Percentiles rank a stretch among this genome's conserved stretches.
These are phyloP conservation scores for Sphecodes monilicornis DNA, from an alignment of 2,888 invertebrate genomes.

Conservation along the genomic window DNA sequence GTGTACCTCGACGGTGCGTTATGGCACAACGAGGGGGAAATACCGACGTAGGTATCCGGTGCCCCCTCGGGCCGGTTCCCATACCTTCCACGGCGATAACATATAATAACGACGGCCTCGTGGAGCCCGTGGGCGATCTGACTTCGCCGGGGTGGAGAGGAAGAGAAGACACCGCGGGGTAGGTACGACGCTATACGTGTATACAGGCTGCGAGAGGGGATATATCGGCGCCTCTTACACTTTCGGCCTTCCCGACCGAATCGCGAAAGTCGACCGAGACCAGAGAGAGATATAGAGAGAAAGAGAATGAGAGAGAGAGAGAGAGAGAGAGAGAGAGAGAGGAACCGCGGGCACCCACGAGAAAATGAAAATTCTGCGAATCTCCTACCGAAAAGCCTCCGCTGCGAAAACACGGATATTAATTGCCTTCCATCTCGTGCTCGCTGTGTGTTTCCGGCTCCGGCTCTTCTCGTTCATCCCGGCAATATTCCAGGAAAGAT, in stretches of 20 bases:
- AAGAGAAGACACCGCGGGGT: slow-evolving; percentile 68
- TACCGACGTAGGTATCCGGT: slow-evolving; percentile 72
- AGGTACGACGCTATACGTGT: slow-evolving; percentile 56
- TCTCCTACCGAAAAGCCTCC: slow-evolving; percentile 14
- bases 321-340: slow-evolving; percentile 5
- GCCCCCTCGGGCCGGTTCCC: slow-evolving; percentile 80
- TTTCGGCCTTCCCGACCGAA: slow-evolving; percentile 44
- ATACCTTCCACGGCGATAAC: slow-evolving; percentile 83
- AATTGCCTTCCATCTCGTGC: background rate
- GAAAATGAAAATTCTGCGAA: slow-evolving; percentile 64
- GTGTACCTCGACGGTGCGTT: slow-evolving; percentile 76
- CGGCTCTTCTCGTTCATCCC: background rate
- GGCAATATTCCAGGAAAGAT: background rate
- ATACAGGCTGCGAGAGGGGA: slow-evolving; percentile 31
- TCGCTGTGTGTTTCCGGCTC: background rate
- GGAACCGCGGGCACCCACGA: slow-evolving; percentile 25
- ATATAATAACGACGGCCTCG: slow-evolving; percentile 83
- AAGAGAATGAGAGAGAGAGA: slow-evolving; percentile 4
- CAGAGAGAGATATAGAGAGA: background rate
- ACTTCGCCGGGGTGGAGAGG: slow-evolving; percentile 75
- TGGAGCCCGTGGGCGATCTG: slow-evolving; percentile 79
- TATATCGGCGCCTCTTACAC: slow-evolving; percentile 22
- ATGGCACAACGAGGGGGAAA: slow-evolving; percentile 76
- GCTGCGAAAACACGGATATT: slow-evolving; percentile 12
- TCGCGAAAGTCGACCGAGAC: slow-evolving; percentile 33